A percentile compares a stretch with the other conserved stretches of the same genome.
These are phyloP conservation scores for Mustela nigripes DNA, from an alignment of 2,113 vertebrate species.

Conservation along the genomic window DNA sequence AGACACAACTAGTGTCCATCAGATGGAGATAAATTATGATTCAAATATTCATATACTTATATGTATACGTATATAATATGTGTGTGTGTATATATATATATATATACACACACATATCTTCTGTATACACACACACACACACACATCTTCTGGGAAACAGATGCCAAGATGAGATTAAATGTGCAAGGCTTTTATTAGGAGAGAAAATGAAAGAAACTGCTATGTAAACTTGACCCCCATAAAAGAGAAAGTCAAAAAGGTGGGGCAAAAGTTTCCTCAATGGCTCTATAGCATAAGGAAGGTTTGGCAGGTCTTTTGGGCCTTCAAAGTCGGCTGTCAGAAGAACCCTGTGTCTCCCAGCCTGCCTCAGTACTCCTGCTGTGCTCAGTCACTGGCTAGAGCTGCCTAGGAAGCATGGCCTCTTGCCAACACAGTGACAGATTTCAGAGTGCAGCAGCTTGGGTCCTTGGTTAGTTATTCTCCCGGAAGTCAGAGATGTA, in stretches of 20 bases:
- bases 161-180: not conserved
- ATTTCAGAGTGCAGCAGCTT: not conserved
- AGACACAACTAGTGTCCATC: not conserved
- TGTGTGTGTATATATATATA: too few relatives aligned
- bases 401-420: not conserved
- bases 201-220: not conserved
- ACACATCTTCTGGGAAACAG: not conserved
- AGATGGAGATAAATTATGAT: conserved; percentile 1
- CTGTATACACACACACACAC: not conserved
- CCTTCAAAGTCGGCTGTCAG: not conserved
- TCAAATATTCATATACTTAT: not conserved
- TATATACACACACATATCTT: not conserved
- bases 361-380: not conserved
- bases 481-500: not conserved
- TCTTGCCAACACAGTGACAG: not conserved
- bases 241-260: not conserved
- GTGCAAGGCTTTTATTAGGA: conserved; percentile 11
- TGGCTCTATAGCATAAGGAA: not conserved
- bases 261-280: not conserved
- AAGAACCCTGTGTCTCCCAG: not conserved
- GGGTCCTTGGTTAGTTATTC: not conserved
- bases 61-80: not conserved
- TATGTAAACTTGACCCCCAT: not conserved
- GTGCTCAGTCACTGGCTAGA: not conserved
- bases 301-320: not conserved